These are phyloP conservation scores for Eubasilissa regina DNA, from an alignment of 1,140 invertebrate genomes.

Conservation along the genomic window DNA sequence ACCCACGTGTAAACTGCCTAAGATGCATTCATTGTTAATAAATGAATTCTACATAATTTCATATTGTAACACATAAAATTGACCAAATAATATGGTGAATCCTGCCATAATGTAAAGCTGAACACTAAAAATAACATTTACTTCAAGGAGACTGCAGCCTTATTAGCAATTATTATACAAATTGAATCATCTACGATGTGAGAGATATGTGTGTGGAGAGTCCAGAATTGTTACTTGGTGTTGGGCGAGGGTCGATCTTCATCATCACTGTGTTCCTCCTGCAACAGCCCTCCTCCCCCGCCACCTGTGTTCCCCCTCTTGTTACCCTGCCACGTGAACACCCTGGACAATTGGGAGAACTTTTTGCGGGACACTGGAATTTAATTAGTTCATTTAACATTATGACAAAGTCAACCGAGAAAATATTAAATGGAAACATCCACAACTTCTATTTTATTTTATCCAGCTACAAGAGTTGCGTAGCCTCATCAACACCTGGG, in stretches of 20 bases:
- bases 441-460: too few relatives aligned
- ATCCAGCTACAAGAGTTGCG: too few relatives aligned
- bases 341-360: slow-evolving; percentile 85
- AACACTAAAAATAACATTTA: too few relatives aligned
- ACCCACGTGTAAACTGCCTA: background rate
- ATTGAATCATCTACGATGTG: background rate
- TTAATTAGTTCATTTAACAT: too few relatives aligned
- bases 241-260: slow-evolving; percentile 65
- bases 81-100: too few relatives aligned
- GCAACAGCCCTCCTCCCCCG: slow-evolving; percentile 67
- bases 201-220: slow-evolving; percentile 11
- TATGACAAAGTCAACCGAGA: too few relatives aligned
- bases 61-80: background rate
- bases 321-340: slow-evolving; percentile 80
- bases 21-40: background rate
- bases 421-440: too few relatives aligned
- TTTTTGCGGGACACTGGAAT: slow-evolving; percentile 84
- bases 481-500: too few relatives aligned
- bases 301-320: slow-evolving; percentile 79
- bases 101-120: too few relatives aligned
- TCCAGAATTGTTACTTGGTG: slow-evolving; percentile 45
- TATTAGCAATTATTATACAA: too few relatives aligned
- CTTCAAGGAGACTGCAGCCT: too few relatives aligned
- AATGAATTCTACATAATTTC: background rate
- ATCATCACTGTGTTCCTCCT: slow-evolving; percentile 77